Evolutionary conservation across 2,888 invertebrate species (phyloP).

Genomic region (Ctena decussata): DNA sequence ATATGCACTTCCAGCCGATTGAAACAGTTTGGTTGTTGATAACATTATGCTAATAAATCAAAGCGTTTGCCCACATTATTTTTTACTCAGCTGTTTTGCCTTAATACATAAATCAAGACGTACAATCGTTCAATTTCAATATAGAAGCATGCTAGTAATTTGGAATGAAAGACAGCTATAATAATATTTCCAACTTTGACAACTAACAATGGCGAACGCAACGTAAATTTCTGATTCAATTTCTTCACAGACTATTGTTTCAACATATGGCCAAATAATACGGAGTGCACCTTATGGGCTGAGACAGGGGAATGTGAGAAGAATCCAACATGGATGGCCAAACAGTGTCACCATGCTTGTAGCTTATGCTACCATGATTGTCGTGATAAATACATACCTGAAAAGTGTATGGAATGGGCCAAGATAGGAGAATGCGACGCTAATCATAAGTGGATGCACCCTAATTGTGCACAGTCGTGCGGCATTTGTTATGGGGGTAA

Average conservation of each 20-base stretch:
- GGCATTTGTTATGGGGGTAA: conserved; percentile 73
- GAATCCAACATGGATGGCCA: conserved; percentile 76
- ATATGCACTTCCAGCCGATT: no score
- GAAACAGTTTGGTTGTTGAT: no score
- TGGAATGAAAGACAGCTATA: no score
- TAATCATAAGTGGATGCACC: conserved; percentile 76
- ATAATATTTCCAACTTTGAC: no score
- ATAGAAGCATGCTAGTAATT: no score
- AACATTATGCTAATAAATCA: no score
- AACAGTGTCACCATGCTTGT: conserved; percentile 72
- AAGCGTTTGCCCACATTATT: no score
- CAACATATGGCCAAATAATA: conserved; percentile 64
- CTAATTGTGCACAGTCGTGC: conserved; percentile 75
- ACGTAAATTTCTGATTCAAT: no score
- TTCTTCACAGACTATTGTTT: conserved; percentile 65
- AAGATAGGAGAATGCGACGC: conserved; percentile 68
- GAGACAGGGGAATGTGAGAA: conserved; percentile 68
- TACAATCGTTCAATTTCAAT: no score
- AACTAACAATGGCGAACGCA: no score
- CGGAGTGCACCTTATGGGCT: conserved; percentile 69
- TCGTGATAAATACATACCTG: conserved; percentile 47
- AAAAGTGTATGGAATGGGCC: conserved; percentile 72
- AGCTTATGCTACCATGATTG: conserved; percentile 66
- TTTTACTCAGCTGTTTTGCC: no score
- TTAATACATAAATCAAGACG: no score